Conservation (phyloP, 2,888 invertebrate genomes). For the Apoda limacodes region DNA sequence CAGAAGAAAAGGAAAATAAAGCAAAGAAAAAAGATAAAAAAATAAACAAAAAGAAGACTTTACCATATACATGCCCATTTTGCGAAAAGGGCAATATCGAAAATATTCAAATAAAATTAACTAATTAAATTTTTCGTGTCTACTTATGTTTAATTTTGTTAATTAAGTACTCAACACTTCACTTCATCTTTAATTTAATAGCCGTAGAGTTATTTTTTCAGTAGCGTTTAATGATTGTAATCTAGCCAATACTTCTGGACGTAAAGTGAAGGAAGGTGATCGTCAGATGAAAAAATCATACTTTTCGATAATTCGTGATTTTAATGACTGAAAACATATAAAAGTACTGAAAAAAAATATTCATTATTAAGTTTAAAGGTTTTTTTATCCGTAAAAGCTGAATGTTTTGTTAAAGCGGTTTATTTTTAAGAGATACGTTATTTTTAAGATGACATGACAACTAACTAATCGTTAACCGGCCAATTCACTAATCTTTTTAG, state of each 20-base stretch:
- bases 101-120: too few species aligned
- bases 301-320: not conserved
- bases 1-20: not conserved
- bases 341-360: not conserved
- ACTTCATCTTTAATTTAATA: not conserved
- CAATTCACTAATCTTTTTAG: too few species aligned
- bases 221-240: not conserved
- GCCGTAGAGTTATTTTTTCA: not conserved
- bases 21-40: too few species aligned
- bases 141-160: too few species aligned
- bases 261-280: not conserved
- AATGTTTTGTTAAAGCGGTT: not conserved
- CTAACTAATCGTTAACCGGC: not conserved
- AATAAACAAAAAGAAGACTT: too few species aligned
- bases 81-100: too few species aligned
- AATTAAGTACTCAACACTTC: not conserved
- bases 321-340: not conserved
- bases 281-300: not conserved
- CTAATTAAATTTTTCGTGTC: too few species aligned
- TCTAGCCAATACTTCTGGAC: not conserved
- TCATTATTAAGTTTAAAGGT: not conserved
- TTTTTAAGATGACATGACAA: not conserved
- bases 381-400: not conserved
- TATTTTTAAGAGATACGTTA: not conserved
- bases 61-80: not conserved